Percentiles rank a stretch among this genome's conserved stretches.
phyloP scores from a whole-genome alignment of 1,140 invertebrate genomes.

The Drosophila sucinea region DNA sequence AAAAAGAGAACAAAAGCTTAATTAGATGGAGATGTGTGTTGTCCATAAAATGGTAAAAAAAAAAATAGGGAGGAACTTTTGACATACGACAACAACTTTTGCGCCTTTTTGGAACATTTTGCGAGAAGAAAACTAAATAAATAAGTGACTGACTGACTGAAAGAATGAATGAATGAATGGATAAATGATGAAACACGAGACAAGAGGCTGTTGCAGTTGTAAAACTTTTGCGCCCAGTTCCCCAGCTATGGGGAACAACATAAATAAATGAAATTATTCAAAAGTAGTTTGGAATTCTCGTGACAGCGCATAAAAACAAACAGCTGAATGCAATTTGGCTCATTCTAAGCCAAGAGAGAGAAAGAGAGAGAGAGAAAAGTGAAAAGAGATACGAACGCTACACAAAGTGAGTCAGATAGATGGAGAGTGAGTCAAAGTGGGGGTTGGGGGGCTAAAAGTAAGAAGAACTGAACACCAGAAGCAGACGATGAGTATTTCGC shows the following conservation, averaged over 20 bases:
- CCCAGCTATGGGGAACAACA: constrained; percentile 62
- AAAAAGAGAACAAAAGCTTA: neutral
- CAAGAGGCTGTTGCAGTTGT: constrained; percentile 27
- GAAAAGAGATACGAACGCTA: constrained; percentile 18
- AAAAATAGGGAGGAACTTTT: constrained; percentile 45
- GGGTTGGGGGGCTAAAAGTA: constrained; percentile 22
- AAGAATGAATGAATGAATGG: constrained; percentile 6
- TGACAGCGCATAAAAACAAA: constrained; percentile 76
- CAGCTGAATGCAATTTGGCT: constrained; percentile 75
- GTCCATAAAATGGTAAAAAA: neutral
- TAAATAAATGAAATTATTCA: constrained; percentile 80
- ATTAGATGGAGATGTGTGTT: neutral
- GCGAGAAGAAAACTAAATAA: constrained; percentile 64
- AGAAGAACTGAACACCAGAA: neutral
- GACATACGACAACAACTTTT: constrained; percentile 61
- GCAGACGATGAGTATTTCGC: constrained; percentile 22
- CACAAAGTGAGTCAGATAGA: constrained; percentile 24
- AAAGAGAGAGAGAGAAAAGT: constrained; percentile 54
- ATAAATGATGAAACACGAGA: constrained; percentile 19
- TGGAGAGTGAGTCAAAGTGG: too few relatives aligned
- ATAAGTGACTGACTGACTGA: constrained; percentile 69
- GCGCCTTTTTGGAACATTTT: constrained; percentile 53
- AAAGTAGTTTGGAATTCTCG: constrained; percentile 74
- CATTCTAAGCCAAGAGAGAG: constrained; percentile 58
- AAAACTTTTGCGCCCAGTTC: constrained; percentile 56